A percentile compares a stretch with the other conserved stretches of the same genome.
phyloP scores from a whole-genome alignment of 2,797 vertebrate species.

The Phalanger gymnotis region DNA sequence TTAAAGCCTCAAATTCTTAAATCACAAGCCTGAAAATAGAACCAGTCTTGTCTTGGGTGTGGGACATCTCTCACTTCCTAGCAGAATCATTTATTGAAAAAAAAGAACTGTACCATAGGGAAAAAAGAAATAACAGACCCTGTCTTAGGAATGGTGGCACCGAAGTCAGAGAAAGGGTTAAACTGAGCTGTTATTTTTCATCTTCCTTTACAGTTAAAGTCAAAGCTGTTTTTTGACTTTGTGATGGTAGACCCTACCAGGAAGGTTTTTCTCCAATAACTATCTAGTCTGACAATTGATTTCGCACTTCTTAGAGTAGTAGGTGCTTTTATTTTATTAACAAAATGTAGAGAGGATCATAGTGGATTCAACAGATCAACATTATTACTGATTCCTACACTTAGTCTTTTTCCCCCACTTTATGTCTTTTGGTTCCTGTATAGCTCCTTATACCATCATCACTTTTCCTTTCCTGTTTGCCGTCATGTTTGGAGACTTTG shows the following conservation, averaged over 20 bases:
- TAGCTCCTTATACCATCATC: slow-evolving; percentile 98
- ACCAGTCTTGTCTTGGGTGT: not conserved
- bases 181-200: not conserved
- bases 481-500: slow-evolving; percentile 99
- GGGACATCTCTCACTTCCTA: not conserved
- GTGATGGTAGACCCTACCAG: not conserved
- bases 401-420: not conserved
- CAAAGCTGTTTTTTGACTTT: not conserved
- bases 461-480: slow-evolving; percentile 99
- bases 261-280: not conserved
- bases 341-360: not conserved
- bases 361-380: not conserved
- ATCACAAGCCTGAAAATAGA: not conserved
- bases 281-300: not conserved
- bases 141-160: not conserved
- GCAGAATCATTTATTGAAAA: slow-evolving; percentile 18
- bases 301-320: not conserved
- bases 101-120: not conserved
- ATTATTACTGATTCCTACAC: not conserved
- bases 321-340: not conserved
- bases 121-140: not conserved
- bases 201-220: not conserved
- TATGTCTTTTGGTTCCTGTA: slow-evolving; percentile 58
- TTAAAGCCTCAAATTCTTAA: not conserved
- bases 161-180: not conserved